phyloP scores from a whole-genome alignment of 2,113 vertebrate genomes.

The Agapornis roseicollis region DNA sequence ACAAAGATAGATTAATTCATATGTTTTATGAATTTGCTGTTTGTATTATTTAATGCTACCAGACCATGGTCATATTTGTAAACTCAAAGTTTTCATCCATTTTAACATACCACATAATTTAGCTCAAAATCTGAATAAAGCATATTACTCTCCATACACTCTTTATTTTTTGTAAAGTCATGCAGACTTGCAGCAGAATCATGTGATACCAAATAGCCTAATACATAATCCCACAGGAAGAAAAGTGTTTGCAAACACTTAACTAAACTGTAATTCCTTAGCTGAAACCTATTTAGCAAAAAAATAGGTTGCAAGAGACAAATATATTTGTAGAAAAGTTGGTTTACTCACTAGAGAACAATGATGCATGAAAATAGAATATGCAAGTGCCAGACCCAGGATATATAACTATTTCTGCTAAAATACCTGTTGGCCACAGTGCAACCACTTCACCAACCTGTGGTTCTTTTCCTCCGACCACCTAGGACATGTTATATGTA shows the following conservation, averaged over 20 bases:
- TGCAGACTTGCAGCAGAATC: neutral
- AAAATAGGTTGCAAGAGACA: neutral
- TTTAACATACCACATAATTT: neutral
- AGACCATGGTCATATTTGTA: neutral
- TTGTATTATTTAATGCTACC: neutral
- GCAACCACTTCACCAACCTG: neutral
- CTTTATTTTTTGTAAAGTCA: neutral
- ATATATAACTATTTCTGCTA: neutral
- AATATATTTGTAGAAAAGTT: neutral
- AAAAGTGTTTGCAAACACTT: neutral
- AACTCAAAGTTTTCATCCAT: neutral
- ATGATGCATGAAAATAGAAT: neutral
- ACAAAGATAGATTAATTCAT: neutral
- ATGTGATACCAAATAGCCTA: neutral
- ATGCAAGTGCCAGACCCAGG: neutral
- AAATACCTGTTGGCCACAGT: neutral
- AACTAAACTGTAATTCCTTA: neutral
- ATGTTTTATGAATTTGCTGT: neutral
- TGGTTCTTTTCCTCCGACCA: neutral
- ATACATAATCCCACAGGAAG: neutral
- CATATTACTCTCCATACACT: neutral
- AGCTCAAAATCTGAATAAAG: neutral
- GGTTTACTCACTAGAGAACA: neutral
- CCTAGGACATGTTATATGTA: neutral
- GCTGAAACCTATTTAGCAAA: neutral